Evolutionary conservation across 2,888 invertebrate genomes (phyloP), one percentile per base, ranked within the genome.

Genomic region (Sthenelais limicola): DNA sequence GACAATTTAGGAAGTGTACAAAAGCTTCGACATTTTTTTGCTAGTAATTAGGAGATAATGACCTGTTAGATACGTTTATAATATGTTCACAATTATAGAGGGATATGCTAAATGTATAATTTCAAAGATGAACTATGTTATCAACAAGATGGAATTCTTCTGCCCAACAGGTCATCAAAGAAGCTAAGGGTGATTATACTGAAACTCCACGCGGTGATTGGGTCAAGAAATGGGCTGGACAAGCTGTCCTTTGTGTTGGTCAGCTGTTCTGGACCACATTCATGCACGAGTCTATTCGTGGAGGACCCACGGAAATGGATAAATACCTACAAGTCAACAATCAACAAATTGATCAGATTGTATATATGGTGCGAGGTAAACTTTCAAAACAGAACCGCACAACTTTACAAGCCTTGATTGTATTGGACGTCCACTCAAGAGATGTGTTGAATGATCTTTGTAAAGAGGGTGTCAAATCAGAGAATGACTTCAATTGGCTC

Each of bases 121-220:
- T n/a, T n/a, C n/a, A n/a, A n/a, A n/a, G n/a, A n/a, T n/a, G n/a
- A n/a, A n/a, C n/a, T n/a, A n/a, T n/a, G n/a, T n/a, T n/a, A n/a
- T n/a, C n/a, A n/a, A n/a, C n/a, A n/a, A n/a, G n/a, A n/a, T n/a
- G n/a, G n/a, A n/a, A n/a, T n/a, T n/a, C n/a, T n/a, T n/a, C n/a
- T n/a, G n/a, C n/a, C n/a, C n/a, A n/a, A n/a, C 74, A 89, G 88
- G 87, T 88, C 48, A 86, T 95, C 21, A 87, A 90, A 7, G 89
- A 90, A 52, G 91, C 95, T 0, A 92, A 94, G 78, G 90, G 91
- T 48, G 93, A 93, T 77, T 96, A 96, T 88, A 88, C 91, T 0
- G 88, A 88, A 18, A 90, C 91, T 15, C 76, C 80, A 0, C 80
- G 89, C 35, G 82, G 82, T 3, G 80, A 85, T 9, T 89, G 89